Evolutionary conservation across 2,888 invertebrate genomes (phyloP), one percentile per base, ranked within the genome.

Genomic region (Oasisia sp.): DNA sequence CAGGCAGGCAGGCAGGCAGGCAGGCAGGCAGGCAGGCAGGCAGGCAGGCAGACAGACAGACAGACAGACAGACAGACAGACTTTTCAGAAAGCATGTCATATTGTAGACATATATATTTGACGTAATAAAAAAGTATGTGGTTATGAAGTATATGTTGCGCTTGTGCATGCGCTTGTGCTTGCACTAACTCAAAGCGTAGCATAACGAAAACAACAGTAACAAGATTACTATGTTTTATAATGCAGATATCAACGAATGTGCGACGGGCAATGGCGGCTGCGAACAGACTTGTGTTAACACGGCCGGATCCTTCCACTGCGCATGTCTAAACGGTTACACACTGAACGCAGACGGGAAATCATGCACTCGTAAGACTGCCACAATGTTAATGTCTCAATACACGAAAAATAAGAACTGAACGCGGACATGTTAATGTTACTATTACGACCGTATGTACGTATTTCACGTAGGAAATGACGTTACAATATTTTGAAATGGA

Each of bases 241-340:
- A n/a, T 44, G 58, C 92, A 94, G 94, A 94, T 92, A 90, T 94
- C 11, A 94, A 95, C 93, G 95, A 95, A 93, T 95, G 95, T 92
- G 92, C 92, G 32, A 91, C 91, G 38, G 93, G 94, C 91, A 93
- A 94, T 91, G 94, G 95, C 11, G 94, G 94, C 12, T 95, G 95
- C 93, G 44, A 74, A n/a, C 94, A 94, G 91, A 44, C 38, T 11
- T 94, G 94, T 89, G 91, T 92, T 9, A 94, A 94, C 93, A 93
- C 91, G 19, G 91, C 92, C 27, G 93, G 93, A 4, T 91, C 91
- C 89, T 93, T 92, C 92, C 27, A 89, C 14, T 94, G 94, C 89
- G 32, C 32, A 27, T 94, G 94, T 91, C 32, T 89, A 11, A 45
- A n/a, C 32, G 94, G 94, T 19, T 94, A 92, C 90, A 50, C 45